A percentile compares a stretch with the other conserved stretches of the same genome.
These are phyloP conservation scores for Crypturellus tataupa DNA, from an alignment of 2,797 vertebrate genomes.

Conservation along the genomic window DNA sequence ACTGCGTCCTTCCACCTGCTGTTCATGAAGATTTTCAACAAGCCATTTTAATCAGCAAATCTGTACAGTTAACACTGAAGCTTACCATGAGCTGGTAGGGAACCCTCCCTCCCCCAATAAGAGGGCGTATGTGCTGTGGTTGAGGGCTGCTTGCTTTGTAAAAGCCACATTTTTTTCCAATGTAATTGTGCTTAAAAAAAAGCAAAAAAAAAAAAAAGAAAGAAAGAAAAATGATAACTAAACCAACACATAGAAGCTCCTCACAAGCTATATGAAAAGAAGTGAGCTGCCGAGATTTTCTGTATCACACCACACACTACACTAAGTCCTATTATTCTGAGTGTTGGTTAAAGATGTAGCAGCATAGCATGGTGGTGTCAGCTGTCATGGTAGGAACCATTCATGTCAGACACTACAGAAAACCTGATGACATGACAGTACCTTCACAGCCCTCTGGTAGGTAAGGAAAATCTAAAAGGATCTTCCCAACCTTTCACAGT, in stretches of 20 bases:
- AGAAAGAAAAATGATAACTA: not conserved
- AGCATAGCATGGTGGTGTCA: slow-evolving; percentile 23
- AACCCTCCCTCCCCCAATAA: not conserved
- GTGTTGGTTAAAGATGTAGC: slow-evolving; percentile 35
- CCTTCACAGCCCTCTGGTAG: slow-evolving; percentile 68
- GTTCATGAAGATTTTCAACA: not conserved
- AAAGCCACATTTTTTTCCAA: slow-evolving; percentile 25
- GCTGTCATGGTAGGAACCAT: slow-evolving; percentile 16
- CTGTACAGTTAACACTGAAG: not conserved
- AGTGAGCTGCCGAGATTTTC: slow-evolving; percentile 29
- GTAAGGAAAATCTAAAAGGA: slow-evolving; percentile 54
- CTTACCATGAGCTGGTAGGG: not conserved
- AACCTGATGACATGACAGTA: slow-evolving; percentile 37
- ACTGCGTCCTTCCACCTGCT: not conserved
- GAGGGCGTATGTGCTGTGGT: not conserved
- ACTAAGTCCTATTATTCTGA: slow-evolving; percentile 11
- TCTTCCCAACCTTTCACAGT: slow-evolving; percentile 72
- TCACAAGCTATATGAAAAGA: slow-evolving; percentile 42
- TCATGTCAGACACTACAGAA: slow-evolving; percentile 45
- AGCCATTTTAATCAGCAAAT: not conserved
- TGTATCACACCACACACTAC: not conserved
- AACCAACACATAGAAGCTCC: slow-evolving; percentile 48
- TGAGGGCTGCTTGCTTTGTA: slow-evolving; percentile 29
- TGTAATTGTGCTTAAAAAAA: slow-evolving; percentile 13
- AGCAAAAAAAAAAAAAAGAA: no score